A percentile compares a stretch with the other conserved stretches of the same genome.
These are phyloP conservation scores for Ambastaia sidthimunki DNA, from an alignment of 2,797 vertebrate species.

Conservation along the genomic window DNA sequence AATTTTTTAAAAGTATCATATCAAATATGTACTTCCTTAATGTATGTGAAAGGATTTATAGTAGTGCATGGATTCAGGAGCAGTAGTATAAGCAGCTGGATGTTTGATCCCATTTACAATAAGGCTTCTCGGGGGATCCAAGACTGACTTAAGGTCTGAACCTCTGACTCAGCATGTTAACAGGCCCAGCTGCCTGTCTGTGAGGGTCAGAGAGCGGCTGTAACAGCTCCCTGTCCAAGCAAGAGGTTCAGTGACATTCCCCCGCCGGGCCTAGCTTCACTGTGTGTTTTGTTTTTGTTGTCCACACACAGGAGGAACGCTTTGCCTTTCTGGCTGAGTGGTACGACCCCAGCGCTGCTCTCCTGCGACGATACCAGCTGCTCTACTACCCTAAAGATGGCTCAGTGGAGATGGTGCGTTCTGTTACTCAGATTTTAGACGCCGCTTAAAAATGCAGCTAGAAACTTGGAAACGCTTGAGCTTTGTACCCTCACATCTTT, in stretches of 20 bases:
- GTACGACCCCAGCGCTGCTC: slow-evolving; percentile 88
- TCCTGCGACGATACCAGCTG: slow-evolving; percentile 89
- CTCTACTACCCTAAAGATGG: slow-evolving; percentile 90
- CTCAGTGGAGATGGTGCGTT: slow-evolving; percentile 70
- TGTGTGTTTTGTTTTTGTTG: slow-evolving; percentile 50
- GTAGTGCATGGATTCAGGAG: slow-evolving; percentile 1
- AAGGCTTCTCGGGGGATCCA: slow-evolving; percentile 11
- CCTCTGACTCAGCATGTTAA: slow-evolving; percentile 38
- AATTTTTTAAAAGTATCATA: background rate
- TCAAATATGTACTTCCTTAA: slow-evolving; percentile 18
- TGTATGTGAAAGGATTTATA: slow-evolving; percentile 26
- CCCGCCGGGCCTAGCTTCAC: slow-evolving; percentile 36
- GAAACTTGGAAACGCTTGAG: background rate
- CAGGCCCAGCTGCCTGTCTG: slow-evolving; percentile 52
- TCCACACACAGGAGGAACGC: slow-evolving; percentile 81
- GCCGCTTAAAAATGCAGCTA: background rate
- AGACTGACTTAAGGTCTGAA: slow-evolving; percentile 25
- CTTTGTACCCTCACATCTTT: background rate
- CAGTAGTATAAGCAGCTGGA: slow-evolving; percentile 41
- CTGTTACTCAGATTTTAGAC: background rate
- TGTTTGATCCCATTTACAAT: slow-evolving; percentile 14
- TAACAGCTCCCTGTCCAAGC: slow-evolving; percentile 38
- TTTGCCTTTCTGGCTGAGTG: slow-evolving; percentile 92
- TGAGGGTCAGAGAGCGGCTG: slow-evolving; percentile 43
- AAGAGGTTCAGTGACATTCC: slow-evolving; percentile 34